phyloP scores from a whole-genome alignment of 2,888 invertebrate genomes.

The Notodonta dromedarius region DNA sequence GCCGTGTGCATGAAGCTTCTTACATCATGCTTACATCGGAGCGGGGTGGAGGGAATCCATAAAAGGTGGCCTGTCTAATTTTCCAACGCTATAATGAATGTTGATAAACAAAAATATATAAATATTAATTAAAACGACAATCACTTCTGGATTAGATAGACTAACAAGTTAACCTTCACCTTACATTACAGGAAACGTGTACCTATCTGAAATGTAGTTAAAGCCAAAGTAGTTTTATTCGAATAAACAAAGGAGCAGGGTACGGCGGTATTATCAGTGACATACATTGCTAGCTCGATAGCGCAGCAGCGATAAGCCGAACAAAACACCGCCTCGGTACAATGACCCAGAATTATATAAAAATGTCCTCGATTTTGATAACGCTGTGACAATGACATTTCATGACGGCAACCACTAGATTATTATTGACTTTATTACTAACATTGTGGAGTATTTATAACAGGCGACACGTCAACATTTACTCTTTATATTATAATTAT shows the following conservation, averaged over 20 bases:
- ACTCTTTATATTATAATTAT: constrained; percentile 7
- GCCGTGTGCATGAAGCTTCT: no score
- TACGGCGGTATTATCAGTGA: constrained; percentile 67
- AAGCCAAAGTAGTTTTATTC: constrained; percentile 53
- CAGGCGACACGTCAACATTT: constrained; percentile 10
- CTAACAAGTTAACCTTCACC: constrained; percentile 23
- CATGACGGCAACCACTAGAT: constrained; percentile 55
- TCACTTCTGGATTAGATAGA: constrained; percentile 1
- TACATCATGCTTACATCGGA: no score
- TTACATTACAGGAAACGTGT: constrained; percentile 13
- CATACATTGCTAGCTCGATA: constrained; percentile 77
- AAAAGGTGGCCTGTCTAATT: neutral
- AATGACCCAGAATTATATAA: constrained; percentile 84
- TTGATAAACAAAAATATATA: neutral
- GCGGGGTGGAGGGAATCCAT: no score
- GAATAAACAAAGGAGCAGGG: constrained; percentile 61
- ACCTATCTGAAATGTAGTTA: constrained; percentile 14
- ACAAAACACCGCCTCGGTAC: constrained; percentile 80
- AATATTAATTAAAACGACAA: neutral
- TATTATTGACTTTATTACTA: constrained; percentile 37
- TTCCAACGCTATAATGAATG: neutral
- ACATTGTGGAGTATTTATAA: constrained; percentile 18
- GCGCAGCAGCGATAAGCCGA: constrained; percentile 70
- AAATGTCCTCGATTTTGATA: constrained; percentile 79
- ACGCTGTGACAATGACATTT: constrained; percentile 80